Evolutionary conservation across 2,888 invertebrate genomes (phyloP), one percentile per base, ranked within the genome.

Genomic region (Tetranychus truncatus): DNA sequence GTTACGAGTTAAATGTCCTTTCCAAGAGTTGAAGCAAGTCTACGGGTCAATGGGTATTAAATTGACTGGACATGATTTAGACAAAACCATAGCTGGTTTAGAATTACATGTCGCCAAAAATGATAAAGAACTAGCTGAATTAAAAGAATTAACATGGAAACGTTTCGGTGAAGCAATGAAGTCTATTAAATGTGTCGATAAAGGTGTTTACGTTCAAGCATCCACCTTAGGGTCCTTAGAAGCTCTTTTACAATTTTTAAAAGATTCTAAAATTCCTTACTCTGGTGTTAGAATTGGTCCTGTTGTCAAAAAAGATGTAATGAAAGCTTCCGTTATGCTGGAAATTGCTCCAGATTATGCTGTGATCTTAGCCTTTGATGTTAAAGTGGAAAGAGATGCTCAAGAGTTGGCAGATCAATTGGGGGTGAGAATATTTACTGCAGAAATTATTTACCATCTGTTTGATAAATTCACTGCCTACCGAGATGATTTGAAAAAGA

Each of bases 241-340:
- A 83, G 99, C 99, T 0, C 84, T 99, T 75, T 85, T 96, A 6
- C 95, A 95, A 82, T 97, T 95, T 85, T 87, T 97, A 75, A 88
- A 88, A 80, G 88, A 89, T 75, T 94, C 93, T 79, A 92, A 92
- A 84, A 95, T 96, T 83, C 95, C 96, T 93, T 96, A 95, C 84
- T 91, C 94, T 72, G 95, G 95, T 76, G 96, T 99, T 82, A 91
- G 96, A 81, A 99, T 99, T 84, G 99, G 99, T 18, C 99, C 99
- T 46, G 96, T 99, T 75, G 99, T 97, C 80, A 97, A 95, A 84
- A 92, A 92, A 82, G 99, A 99, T 85, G 95, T 99, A 71, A 97
- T 97, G 93, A 96, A 94, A 83, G 96, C 97, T 24, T 96, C 97
- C n/a, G 93, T 92, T 79, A 99, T 99, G 99, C 85, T 99, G 85